These are phyloP conservation scores for Sparus aurata DNA, from an alignment of 2,797 vertebrate genomes.

Conservation along the genomic window DNA sequence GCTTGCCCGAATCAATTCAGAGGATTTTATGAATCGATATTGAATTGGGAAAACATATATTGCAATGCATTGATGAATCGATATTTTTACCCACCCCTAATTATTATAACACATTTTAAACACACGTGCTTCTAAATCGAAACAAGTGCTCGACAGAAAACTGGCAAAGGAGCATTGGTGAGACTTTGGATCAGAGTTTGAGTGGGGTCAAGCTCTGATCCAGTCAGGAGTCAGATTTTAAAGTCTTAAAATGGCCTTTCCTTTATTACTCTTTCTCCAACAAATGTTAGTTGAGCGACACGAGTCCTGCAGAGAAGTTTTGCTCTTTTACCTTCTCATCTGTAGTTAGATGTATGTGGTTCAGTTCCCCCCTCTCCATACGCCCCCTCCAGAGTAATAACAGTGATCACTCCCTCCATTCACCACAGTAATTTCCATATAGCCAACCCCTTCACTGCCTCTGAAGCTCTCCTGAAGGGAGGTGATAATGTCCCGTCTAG, in stretches of 20 bases:
- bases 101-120: not conserved
- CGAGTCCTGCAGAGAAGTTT: not conserved
- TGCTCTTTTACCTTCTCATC: conserved; percentile 6
- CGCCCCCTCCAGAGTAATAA: conserved; percentile 52
- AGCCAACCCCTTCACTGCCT: conserved; percentile 40
- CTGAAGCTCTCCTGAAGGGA: conserved; percentile 26
- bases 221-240: no score
- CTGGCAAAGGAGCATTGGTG: not conserved
- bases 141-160: not conserved
- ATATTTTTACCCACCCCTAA: no score
- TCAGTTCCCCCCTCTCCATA: conserved; percentile 14
- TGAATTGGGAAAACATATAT: no score
- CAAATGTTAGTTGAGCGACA: not conserved
- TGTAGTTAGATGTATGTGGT: conserved; percentile 21
- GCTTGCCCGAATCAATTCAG: no score
- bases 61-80: no score
- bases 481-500: conserved; percentile 49
- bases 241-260: not conserved
- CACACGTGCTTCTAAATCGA: not conserved
- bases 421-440: conserved; percentile 45
- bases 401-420: conserved; percentile 53
- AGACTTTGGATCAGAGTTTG: not conserved
- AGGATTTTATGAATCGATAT: no score
- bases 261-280: not conserved
- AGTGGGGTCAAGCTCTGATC: not conserved